Conservation (phyloP, 1,140 invertebrate species). For the Aricia agestis region DNA sequence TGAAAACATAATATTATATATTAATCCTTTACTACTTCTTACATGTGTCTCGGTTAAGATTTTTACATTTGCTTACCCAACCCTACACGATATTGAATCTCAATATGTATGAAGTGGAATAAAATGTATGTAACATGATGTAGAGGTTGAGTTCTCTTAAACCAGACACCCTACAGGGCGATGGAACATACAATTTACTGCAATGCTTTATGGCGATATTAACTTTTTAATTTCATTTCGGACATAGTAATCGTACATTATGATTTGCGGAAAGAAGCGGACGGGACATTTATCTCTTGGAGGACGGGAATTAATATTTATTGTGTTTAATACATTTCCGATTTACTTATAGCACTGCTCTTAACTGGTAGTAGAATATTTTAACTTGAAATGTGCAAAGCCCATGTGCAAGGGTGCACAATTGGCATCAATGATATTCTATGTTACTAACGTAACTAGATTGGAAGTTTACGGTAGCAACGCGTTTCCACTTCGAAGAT, state of each 20-base stretch:
- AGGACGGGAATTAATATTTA: neutral
- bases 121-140: neutral
- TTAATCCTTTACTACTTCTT: no score
- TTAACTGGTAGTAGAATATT: no score
- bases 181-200: neutral
- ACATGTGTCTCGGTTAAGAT: neutral
- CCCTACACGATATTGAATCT: neutral
- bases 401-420: no score
- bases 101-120: neutral
- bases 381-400: no score
- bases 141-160: neutral
- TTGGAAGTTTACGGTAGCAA: no score
- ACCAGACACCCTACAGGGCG: neutral
- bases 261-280: neutral
- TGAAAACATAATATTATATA: no score
- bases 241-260: neutral
- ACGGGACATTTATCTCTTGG: neutral
- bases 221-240: neutral
- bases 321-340: no score
- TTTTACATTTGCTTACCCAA: slow-evolving; percentile 6
- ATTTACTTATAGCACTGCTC: no score
- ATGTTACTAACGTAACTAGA: no score
- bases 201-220: neutral
- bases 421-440: no score
- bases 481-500: no score